These are phyloP conservation scores for Cynopterus sphinx DNA, from an alignment of 2,797 vertebrate species.

Conservation along the genomic window DNA sequence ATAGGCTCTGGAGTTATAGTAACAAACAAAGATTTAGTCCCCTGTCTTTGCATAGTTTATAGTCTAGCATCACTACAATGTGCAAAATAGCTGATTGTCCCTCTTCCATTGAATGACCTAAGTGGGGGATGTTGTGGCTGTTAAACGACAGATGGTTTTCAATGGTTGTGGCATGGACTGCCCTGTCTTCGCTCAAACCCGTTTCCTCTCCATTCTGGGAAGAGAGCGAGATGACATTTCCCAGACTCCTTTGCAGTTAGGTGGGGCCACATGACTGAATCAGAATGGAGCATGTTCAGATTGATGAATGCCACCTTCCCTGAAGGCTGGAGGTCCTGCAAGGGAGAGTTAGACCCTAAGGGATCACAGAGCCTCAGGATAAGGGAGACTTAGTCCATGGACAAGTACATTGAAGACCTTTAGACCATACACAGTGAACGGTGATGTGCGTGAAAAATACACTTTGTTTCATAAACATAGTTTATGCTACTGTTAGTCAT, in stretches of 20 bases:
- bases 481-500: no score
- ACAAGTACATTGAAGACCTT: background rate
- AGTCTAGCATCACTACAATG: background rate
- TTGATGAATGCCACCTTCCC: background rate
- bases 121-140: background rate
- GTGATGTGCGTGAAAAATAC: background rate
- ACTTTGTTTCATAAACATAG: no score
- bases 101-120: background rate
- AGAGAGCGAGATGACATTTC: background rate
- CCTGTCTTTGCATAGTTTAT: background rate
- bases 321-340: background rate
- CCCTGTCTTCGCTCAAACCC: background rate
- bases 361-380: background rate
- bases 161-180: background rate
- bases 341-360: background rate
- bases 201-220: background rate
- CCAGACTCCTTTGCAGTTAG: background rate
- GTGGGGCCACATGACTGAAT: background rate
- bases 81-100: background rate
- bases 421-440: background rate
- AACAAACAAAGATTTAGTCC: background rate
- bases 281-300: background rate
- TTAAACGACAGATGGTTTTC: background rate
- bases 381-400: background rate
- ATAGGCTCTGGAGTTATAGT: background rate